Evolutionary conservation across 2,888 invertebrate genomes (phyloP).

Genomic region (Phorcus lineatus): DNA sequence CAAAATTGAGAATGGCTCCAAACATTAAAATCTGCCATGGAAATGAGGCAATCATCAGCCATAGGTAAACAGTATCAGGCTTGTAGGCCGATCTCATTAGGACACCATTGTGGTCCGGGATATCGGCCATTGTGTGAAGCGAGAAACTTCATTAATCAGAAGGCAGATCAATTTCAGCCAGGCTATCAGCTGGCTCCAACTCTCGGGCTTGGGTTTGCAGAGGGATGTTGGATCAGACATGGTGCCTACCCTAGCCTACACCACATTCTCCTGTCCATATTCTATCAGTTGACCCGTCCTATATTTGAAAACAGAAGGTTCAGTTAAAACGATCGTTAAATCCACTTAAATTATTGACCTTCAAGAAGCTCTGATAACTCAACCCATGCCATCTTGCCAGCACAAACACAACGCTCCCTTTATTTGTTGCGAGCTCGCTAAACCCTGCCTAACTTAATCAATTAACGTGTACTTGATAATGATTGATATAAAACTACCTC

Average conservation of each 20-base stretch:
- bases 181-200: slow-evolving; percentile 16
- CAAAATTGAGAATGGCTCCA: slow-evolving; percentile 8
- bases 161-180: slow-evolving; percentile 23
- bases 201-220: too few relatives aligned
- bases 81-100: background rate
- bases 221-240: too few relatives aligned
- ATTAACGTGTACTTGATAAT: too few relatives aligned
- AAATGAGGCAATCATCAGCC: slow-evolving; percentile 5
- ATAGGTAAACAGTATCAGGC: background rate
- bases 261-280: background rate
- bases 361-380: too few relatives aligned
- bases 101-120: background rate
- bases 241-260: background rate
- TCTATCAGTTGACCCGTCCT: background rate
- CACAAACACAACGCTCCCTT: too few relatives aligned
- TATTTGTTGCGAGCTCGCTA: too few relatives aligned
- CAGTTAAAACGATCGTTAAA: too few relatives aligned
- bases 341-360: too few relatives aligned
- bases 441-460: too few relatives aligned
- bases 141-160: slow-evolving; percentile 26
- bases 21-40: background rate
- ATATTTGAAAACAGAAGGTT: background rate
- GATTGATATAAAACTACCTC: too few relatives aligned
- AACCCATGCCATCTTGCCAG: too few relatives aligned
- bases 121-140: slow-evolving; percentile 6